Percentiles rank a stretch among this genome's conserved stretches.
Conservation (phyloP, 2,113 vertebrate genomes). For the Rhinolophus sinicus region DNA sequence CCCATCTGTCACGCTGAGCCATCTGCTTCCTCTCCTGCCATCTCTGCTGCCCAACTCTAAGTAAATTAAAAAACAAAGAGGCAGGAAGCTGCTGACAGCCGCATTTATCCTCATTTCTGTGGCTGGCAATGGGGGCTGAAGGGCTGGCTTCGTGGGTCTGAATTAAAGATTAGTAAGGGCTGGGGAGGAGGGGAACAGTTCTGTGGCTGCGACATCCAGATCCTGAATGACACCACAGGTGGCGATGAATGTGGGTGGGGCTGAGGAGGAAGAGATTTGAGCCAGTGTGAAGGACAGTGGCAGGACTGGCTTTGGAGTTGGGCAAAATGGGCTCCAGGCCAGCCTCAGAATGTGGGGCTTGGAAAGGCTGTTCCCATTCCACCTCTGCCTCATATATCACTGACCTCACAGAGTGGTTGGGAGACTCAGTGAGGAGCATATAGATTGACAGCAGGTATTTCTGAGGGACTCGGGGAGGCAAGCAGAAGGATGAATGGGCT, state of each 20-base stretch:
- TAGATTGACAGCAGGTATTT: neutral
- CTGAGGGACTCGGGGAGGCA: neutral
- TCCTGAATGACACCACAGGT: neutral
- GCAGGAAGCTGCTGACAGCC: slow-evolving; percentile 55
- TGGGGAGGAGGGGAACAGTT: neutral
- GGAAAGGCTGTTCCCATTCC: neutral
- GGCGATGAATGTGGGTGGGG: neutral
- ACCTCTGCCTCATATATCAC: neutral
- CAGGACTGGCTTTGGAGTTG: neutral
- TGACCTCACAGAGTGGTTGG: neutral
- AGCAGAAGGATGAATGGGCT: neutral
- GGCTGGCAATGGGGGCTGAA: slow-evolving; percentile 40
- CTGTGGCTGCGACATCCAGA: neutral
- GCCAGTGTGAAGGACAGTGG: neutral
- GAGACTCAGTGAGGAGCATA: neutral
- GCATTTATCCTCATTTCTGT: slow-evolving; percentile 67
- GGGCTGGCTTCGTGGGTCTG: neutral
- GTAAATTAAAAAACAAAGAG: slow-evolving; percentile 74
- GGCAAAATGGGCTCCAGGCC: neutral
- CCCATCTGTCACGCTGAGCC: slow-evolving; percentile 70
- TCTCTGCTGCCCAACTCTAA: slow-evolving; percentile 71
- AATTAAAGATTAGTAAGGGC: slow-evolving; percentile 20
- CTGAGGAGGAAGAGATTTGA: neutral
- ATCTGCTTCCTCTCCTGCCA: slow-evolving; percentile 73
- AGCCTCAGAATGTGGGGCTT: neutral